Base-by-base conservation (phyloP, 2,797 vertebrate genomes). In the Rhadinocentrus ornatus region DNA sequence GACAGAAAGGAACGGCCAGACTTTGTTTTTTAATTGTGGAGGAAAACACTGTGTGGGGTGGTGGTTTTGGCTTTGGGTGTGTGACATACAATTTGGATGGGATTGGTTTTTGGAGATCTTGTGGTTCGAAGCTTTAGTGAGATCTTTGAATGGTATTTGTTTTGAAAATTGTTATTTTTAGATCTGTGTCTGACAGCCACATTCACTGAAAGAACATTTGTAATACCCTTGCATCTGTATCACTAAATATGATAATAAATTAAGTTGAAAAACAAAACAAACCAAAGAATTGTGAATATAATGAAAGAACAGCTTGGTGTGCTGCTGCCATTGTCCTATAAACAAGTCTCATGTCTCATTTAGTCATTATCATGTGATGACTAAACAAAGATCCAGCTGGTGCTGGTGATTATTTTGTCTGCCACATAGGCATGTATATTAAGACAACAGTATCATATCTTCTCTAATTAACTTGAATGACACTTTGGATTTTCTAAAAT, bases 51-150 rank as follows among this genome's bases (percentile, higher is more conserved):
- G 56, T 34, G 22, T 57, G 31, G 52, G 62, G 20, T 32, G 37
- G 41, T 56, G 78, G 60, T 62, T 82, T 77, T 55, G 64, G 59
- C 62, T 65, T 48, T 78, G 60, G 26, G 59, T 29, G 69, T 64
- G 59, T 39, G 57, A 41, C 57, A 64, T 34, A 27, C 29, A 12
- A 31, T 64, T 66, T 73, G 46, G 66, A 52, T 16, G 26, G 50
- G 35, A 34, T 56, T 69, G 29, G 56, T 34, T 4, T n/a, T 41
- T 81, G 55, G 24, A 64, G 32, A 53, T 31, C 22, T 44, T 56
- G 53, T 75, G 46, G 18, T 70, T 68, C 70, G 58, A 56, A 37
- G 62, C 52, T 63, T 69, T 60, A 53, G 75, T 52, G 22, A 53
- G 8, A 20, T 57, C 27, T 8, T 53, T 54, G 24, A 75, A 75